Conservation (phyloP, 2,113 vertebrate genomes). For the Spilogale gracilis region DNA sequence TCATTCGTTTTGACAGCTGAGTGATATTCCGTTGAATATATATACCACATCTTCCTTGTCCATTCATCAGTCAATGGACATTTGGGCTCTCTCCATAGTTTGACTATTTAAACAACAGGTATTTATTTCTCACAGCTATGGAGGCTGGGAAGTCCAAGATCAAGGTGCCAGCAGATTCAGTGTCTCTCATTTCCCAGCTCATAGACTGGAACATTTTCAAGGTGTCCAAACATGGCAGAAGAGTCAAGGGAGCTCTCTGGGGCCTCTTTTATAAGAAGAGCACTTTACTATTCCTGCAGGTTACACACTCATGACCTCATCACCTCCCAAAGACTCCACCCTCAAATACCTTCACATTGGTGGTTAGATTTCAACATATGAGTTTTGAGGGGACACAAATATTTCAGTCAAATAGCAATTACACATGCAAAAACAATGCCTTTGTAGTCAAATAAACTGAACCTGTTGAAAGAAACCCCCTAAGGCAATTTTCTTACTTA, state of each 20-base stretch:
- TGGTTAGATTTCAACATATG: not conserved
- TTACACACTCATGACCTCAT: not conserved
- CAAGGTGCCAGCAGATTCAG: not conserved
- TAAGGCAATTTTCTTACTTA: conserved; percentile 57
- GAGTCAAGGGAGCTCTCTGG: not conserved
- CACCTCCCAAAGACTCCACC: not conserved
- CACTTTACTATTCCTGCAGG: not conserved
- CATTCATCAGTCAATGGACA: not conserved
- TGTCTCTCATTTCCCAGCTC: not conserved
- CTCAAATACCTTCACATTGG: not conserved
- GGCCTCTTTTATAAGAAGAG: not conserved
- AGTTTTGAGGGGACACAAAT: not conserved
- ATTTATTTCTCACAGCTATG: not conserved
- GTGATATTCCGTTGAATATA: not conserved
- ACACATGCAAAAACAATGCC: conserved; percentile 41
- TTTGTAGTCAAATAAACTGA: conserved; percentile 49
- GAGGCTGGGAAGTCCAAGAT: not conserved
- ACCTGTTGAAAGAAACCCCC: conserved; percentile 42
- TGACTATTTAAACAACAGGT: not conserved
- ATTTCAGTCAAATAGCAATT: not conserved
- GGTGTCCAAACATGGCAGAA: not conserved
- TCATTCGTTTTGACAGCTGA: not conserved
- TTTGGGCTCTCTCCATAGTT: not conserved
- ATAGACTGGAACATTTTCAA: not conserved
- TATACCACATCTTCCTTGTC: not conserved